Base-by-base conservation (phyloP, 2,888 invertebrate genomes). In the Callosobruchus maculatus region DNA sequence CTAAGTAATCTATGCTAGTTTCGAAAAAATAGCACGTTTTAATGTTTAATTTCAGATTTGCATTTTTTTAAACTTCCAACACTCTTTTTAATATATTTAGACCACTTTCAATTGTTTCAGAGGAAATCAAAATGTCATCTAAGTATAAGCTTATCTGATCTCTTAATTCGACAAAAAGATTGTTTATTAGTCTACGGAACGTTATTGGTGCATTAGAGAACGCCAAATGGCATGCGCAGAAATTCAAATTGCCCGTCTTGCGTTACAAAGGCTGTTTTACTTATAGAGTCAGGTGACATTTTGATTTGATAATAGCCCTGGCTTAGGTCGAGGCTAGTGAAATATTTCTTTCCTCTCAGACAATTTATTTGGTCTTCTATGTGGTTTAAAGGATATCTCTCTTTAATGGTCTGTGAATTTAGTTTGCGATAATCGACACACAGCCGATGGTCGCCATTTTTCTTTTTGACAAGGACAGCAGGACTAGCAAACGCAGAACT, bases 201-300 rank as follows among this genome's bases (percentile, higher is more conserved):
- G 31, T n/a, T 21, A 22, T 78, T 0, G 83, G 83, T 0, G 83
- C 83, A 71, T 84, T 84, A 0, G 79, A 71, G 4, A 85, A 76
- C n/a, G 2, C 84, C 84, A 74, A 85, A 86, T 4, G 81, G 81
- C 84, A 80, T 0, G 20, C 79, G 72, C 2, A 77, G 71, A 71
- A 81, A 84, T 77, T 86, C 81, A 70, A 79, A 85, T 3, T 83
- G 75, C 5, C 83, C 70, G 1, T 70, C 70, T 4, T 20, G 70
- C 0, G 70, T 70, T 26, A 22, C n/a, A 30, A 70, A 70, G 9
- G 70, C 70, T 1, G 70, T 70, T 26, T 30, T 30, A 20, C 18
- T 18, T 2, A 70, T 20, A 18, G 70, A 70, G 20, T 70, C 70
- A 0, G 20, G 20, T 2, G 22, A 9, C 70, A 70, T 9, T 9